Evolutionary conservation across 1,140 invertebrate genomes (phyloP), one percentile per base, ranked within the genome.

Genomic region (Colletes gigas): DNA sequence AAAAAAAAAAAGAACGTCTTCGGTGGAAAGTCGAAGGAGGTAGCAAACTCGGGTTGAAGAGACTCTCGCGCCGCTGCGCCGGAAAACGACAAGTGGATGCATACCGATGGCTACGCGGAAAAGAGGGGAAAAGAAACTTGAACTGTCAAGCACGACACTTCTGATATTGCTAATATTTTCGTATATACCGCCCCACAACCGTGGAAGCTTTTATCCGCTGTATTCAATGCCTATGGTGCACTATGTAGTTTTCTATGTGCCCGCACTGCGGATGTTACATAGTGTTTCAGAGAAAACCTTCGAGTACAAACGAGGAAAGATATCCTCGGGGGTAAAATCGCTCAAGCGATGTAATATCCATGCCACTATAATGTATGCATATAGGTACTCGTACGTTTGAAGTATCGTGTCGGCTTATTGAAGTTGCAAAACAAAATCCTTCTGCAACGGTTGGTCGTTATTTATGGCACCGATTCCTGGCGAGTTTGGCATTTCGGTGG

Each of bases 271-370:
- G 30, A 30, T 74, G 72, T 39, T 74, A 65, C 39, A 67, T 47
- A 67, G 62, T 66, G 60, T 66, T 75, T 66, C 63, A 39, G 52
- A 57, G 73, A 57, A 67, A 66, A 75, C 12, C 62, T 57, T 44
- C 73, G 39, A 57, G 47, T 67, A 67, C 73, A 67, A 66, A 66
- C 62, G 41, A 55, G 62, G 62, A 47, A 67, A 50, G 63, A 75
- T 75, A 75, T 75, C 50, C 73, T 67, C 67, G 10, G 8, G 59
- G 57, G 59, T 72, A 39, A 78, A 78, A 72, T 78, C 67, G 66
- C 2, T 78, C 66, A 70, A n/a, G 44, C 66, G 30, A 70, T 78
- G 7, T 8, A 21, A 70, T 54, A 78, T 71, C 66, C 60, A 78
- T 21, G 66, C 30, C 57, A 15, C 19, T 54, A 41, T 54, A 63